Evolutionary conservation across 2,888 invertebrate species (phyloP).

Genomic region (Drosophila diplacantha): DNA sequence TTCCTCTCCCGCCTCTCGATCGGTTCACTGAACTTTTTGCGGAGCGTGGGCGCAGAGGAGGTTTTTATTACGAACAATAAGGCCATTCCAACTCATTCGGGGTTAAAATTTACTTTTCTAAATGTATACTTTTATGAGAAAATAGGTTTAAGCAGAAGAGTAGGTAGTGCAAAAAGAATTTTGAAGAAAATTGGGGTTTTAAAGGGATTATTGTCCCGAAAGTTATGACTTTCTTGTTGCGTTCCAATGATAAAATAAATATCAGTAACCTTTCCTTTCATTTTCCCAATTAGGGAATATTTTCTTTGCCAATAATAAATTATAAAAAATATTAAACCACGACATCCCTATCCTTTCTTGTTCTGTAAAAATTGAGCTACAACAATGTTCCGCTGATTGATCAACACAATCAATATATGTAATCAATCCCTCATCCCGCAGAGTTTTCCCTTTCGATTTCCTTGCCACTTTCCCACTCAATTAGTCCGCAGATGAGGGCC

Average conservation of each 20-base stretch:
- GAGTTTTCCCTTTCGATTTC: constrained; percentile 37
- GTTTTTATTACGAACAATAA: constrained; percentile 25
- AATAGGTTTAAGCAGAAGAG: background rate
- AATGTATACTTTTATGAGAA: background rate
- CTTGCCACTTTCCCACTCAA: constrained; percentile 41
- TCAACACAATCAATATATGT: constrained; percentile 22
- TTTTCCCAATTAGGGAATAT: background rate
- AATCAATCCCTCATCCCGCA: constrained; percentile 26
- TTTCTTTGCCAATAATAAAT: background rate
- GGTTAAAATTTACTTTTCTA: constrained; percentile 6
- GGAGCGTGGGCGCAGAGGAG: constrained; percentile 32
- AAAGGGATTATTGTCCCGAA: accelerated
- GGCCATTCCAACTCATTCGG: constrained; percentile 15
- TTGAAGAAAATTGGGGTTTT: background rate
- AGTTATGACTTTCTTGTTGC: accelerated
- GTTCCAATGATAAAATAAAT: background rate
- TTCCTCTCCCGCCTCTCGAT: constrained; percentile 26
- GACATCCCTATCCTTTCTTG: background rate
- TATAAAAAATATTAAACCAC: background rate
- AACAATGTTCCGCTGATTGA: constrained; percentile 23
- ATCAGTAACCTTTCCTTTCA: accelerated
- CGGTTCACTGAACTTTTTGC: constrained; percentile 60
- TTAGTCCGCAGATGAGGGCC: constrained; percentile 35
- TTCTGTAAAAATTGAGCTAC: constrained; percentile 8
- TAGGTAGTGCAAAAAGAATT: too few species aligned